Conservation (phyloP, 1,140 invertebrate species). For the Eupeodes corollae region DNA sequence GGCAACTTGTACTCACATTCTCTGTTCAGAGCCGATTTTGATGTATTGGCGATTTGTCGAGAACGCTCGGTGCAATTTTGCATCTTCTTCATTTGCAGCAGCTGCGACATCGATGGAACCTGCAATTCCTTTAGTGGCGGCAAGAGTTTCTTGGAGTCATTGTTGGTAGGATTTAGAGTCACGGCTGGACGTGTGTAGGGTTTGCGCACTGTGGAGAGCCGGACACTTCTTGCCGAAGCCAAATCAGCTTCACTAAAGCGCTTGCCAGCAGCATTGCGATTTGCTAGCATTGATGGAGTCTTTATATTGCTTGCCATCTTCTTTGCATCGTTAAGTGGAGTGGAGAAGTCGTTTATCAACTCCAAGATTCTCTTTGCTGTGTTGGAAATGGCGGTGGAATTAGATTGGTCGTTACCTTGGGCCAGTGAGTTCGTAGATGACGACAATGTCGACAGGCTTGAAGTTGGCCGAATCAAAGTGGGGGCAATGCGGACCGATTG, state of each 20-base stretch:
- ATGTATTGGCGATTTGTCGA: conserved; percentile 43
- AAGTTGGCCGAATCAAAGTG: conserved; percentile 15
- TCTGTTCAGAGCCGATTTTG: conserved; percentile 4
- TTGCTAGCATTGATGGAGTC: neutral
- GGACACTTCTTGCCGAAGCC: conserved; percentile 4
- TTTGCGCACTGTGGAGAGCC: conserved; percentile 7
- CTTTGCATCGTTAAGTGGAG: conserved; percentile 57
- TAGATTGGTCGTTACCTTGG: neutral
- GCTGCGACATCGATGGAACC: conserved; percentile 46
- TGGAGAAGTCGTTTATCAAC: conserved; percentile 59
- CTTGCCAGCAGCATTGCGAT: conserved; percentile 14
- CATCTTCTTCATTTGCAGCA: conserved; percentile 47
- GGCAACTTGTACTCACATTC: no score
- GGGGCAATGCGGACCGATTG: conserved; percentile 4
- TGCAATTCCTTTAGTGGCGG: conserved; percentile 37
- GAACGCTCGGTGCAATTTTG: conserved; percentile 50
- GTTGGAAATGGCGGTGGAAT: conserved; percentile 37
- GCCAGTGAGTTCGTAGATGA: conserved; percentile 9
- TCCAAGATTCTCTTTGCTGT: conserved; percentile 58
- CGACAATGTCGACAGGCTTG: conserved; percentile 18
- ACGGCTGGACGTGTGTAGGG: conserved; percentile 10
- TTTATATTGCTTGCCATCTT: conserved; percentile 45
- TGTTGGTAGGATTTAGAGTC: conserved; percentile 6
- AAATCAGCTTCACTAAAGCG: conserved; percentile 13
- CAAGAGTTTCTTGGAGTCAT: neutral